phyloP scores from a whole-genome alignment of 2,888 invertebrate genomes.

The Ectemnius cavifrons region DNA sequence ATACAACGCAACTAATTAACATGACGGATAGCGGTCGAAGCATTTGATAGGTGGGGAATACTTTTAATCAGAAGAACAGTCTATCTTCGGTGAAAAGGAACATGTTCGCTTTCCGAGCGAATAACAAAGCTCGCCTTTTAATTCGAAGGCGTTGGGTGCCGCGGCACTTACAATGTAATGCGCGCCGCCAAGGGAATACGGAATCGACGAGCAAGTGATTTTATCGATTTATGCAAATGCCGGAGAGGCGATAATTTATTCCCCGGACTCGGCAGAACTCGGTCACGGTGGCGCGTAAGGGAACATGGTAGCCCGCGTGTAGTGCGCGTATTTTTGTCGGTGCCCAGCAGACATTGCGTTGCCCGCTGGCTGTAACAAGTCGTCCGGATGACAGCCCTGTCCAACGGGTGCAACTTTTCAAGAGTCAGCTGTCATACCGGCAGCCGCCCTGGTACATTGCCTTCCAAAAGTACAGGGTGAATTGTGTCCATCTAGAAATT shows the following conservation, averaged over 20 bases:
- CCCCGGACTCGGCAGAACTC: conserved; percentile 47
- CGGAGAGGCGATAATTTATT: conserved; percentile 60
- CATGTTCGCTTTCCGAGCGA: no score
- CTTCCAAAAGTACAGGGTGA: no score
- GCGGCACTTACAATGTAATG: no score
- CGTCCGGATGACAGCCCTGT: conserved; percentile 65
- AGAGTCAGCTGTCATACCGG: conserved; percentile 68
- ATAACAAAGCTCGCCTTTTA: no score
- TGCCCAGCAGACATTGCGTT: conserved; percentile 9
- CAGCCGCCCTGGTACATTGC: conserved; percentile 38
- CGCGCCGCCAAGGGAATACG: conserved; percentile 8
- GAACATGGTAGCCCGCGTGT: conserved; percentile 56
- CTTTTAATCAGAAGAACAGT: no score
- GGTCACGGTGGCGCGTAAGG: conserved; percentile 61
- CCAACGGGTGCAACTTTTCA: conserved; percentile 74
- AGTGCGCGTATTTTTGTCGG: conserved; percentile 59
- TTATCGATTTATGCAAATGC: conserved; percentile 59
- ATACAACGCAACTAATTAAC: no score
- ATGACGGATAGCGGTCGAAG: no score
- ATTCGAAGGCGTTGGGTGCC: no score
- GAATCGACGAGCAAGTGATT: conserved; percentile 53
- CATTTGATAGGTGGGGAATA: no score
- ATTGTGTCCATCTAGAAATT: no score
- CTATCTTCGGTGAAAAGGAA: no score
- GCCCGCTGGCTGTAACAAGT: conserved; percentile 55